phyloP scores from a whole-genome alignment of 2,113 vertebrate species.

The rabbit (Oryctolagus cuniculus) region mOryCun1.1 NC_091435.1:158790501-158791000 shows the following conservation, averaged over 20 bases:
- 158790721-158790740: too few species aligned
- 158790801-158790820: not conserved
- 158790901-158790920: constrained; percentile 10
- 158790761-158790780: not conserved
- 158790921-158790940: constrained; percentile 1
- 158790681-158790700: too few species aligned
- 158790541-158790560: too few species aligned
- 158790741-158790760: not conserved
- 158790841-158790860: not conserved
- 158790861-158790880: not conserved
- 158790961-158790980: constrained; percentile 5
- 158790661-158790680: too few species aligned
- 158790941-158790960: not conserved
- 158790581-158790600: too few species aligned
- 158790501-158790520: too few species aligned
- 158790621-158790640: too few species aligned
- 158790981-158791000: not conserved
- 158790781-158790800: not conserved
- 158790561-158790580: too few species aligned
- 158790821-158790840: not conserved
- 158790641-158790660: too few species aligned
- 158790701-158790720: too few species aligned
- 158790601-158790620: too few species aligned
- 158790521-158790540: too few species aligned
- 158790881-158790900: not conserved